Evolutionary conservation across 2,113 vertebrate species (phyloP), one percentile per base, ranked within the genome.

Genomic region (Hypomesus transpacificus): DNA sequence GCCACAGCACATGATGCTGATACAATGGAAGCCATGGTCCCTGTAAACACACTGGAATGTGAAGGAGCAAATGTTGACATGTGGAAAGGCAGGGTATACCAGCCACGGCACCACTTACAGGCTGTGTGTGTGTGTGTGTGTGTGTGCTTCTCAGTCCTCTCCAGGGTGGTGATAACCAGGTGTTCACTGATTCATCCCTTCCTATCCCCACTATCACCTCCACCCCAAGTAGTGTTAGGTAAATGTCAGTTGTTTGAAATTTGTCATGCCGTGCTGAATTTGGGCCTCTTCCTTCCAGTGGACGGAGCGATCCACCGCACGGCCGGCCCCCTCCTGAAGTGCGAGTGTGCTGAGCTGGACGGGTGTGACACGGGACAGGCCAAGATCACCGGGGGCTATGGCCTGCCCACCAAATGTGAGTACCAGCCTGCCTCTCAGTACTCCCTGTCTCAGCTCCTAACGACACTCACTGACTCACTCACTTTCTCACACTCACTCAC

Each of bases 401-500:
- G 91, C 73, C 93, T 96, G 67, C 95, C 95, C 0, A 93, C 94
- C 69, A 95, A 93, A 81, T 90, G 95, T 96, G 84, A 94, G 95
- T 94, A 75, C 14, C 39, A 46, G 39, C 39, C 39, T 46, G 8
- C 39, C 39, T 46, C 8, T 11, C 9, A 46, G 11, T 46, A 46
- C 74, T 13, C 5, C 24, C 21, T 63, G 14, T 62, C 18, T 7
- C 61, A 31, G 39, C 39, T 46, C 39, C 9, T 46, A 46, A 13
- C 39, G 5, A 46, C 39, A 46, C 39, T 46, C 39, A 46, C 39
- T 46, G 5, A 46, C 31, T 46, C 39, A 46, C 71, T 21, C 34
- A 46, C 20, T 46, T 3, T 9, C 17, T 8, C 11, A 4, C 21
- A 8, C 8, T 1, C 31, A 34, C 31, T 0, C 6, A 46, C 39